Evolutionary conservation across 1,140 invertebrate genomes (phyloP), one percentile per base, ranked within the genome.

Genomic region (Drosophila sp.): DNA sequence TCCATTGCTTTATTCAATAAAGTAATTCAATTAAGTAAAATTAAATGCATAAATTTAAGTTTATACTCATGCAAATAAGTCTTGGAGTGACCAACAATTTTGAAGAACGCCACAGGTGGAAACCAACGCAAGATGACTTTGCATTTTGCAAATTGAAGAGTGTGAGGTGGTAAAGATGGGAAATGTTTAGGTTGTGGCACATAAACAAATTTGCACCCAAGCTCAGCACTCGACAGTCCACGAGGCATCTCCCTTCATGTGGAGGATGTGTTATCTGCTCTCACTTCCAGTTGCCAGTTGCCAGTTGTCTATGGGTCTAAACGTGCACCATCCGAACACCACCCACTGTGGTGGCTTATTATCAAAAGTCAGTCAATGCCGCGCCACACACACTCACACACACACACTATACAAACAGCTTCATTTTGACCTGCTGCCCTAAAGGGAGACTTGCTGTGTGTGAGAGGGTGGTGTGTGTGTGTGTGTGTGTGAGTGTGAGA

Each of bases 401-500:
- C 34, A 50, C 21, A n/a, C 43, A 43, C 14, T 45, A 14, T 45
- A 14, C 21, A 71, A 69, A 87, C 83, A 86, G 83, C 82, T 87
- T 87, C 83, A 87, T 87, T 79, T 45, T 87, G 83, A 89, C 83
- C 83, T 87, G 72, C 76, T 87, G 83, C 72, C 83, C 79, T 72
- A 79, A 58, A 71, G 50, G 36, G 38, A n/a, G 66, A 76, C 57
- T 65, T 50, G 78, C 72, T n/a, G 36, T 25, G 45, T 11, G 9
- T 7, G 40, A 43, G 7, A 7, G 18, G 45, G 45, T 2, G 11
- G 25, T 6, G 48, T 7, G 48, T 8, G 13, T 38, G 36, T 4
- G 29, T 29, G 25, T 7, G 21, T 21, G 21, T 21, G 21, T 13
- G 11, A 4, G 32, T 45, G 25, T 32, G 13, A 5, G 45, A 3